phyloP scores from a whole-genome alignment of 2,113 vertebrate species.

The Phodopus roborovskii region DNA sequence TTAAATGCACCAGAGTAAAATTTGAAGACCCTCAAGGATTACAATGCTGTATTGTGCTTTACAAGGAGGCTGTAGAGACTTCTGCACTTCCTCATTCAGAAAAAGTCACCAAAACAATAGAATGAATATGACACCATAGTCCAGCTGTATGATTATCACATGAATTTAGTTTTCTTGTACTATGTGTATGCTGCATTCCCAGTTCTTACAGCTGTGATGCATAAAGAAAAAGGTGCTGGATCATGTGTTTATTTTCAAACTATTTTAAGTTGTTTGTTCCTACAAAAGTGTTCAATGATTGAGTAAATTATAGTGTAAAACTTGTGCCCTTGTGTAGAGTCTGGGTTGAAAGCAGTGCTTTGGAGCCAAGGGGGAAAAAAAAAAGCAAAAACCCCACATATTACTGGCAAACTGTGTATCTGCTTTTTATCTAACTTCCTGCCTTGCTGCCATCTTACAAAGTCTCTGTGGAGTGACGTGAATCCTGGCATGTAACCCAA shows the following conservation, averaged over 20 bases:
- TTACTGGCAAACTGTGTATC: background rate
- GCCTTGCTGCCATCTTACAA: background rate
- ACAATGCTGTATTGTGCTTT: background rate
- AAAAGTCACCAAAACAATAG: background rate
- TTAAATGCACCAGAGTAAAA: background rate
- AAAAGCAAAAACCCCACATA: background rate
- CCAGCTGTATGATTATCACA: background rate
- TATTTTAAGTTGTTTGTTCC: background rate
- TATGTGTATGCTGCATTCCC: fast-evolving
- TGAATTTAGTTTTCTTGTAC: background rate
- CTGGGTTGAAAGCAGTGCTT: background rate
- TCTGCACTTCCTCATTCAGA: background rate
- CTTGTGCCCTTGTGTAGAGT: background rate
- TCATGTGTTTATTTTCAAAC: background rate
- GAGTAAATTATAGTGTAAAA: background rate
- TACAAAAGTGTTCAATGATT: background rate
- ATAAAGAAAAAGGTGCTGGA: background rate
- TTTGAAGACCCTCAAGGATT: fast-evolving
- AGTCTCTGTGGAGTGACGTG: background rate
- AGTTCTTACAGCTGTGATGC: background rate
- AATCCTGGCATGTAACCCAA: background rate
- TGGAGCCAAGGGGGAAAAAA: background rate
- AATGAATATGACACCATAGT: background rate
- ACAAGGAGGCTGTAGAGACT: background rate
- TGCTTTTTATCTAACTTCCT: background rate